Evolutionary conservation across 1,140 invertebrate species (phyloP).

Genomic region (Lasioglossum albipes): DNA sequence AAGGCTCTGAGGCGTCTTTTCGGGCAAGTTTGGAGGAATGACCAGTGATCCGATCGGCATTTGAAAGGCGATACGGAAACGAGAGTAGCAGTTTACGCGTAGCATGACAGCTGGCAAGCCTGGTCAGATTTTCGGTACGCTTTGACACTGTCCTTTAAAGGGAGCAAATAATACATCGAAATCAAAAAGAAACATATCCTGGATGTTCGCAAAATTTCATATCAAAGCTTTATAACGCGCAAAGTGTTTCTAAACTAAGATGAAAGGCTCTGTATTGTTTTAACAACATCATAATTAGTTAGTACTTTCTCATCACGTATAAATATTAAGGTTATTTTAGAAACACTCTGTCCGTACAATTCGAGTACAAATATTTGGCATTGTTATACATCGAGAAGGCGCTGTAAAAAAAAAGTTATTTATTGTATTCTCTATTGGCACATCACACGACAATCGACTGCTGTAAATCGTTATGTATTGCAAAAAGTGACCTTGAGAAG

Average conservation of each 20-base stretch:
- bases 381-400: background rate
- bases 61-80: conserved; percentile 32
- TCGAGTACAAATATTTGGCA: background rate
- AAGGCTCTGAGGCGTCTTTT: conserved; percentile 25
- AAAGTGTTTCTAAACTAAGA: too few relatives aligned
- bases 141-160: background rate
- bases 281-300: too few relatives aligned
- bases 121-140: conserved; percentile 20
- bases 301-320: too few relatives aligned
- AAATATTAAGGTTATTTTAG: too few relatives aligned
- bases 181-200: too few relatives aligned
- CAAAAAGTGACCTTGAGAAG: background rate
- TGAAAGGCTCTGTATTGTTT: too few relatives aligned
- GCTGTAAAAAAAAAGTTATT: background rate
- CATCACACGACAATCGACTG: background rate
- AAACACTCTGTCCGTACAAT: background rate
- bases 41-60: conserved; percentile 24
- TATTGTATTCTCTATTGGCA: background rate
- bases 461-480: background rate
- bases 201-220: too few relatives aligned
- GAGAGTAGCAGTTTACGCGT: conserved; percentile 17
- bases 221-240: too few relatives aligned
- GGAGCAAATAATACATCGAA: too few relatives aligned
- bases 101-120: conserved; percentile 44
- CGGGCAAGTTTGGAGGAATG: conserved; percentile 38